Percentiles rank a stretch among this genome's conserved stretches.
phyloP scores from a whole-genome alignment of 2,888 invertebrate genomes.

The Eilema caniola region DNA sequence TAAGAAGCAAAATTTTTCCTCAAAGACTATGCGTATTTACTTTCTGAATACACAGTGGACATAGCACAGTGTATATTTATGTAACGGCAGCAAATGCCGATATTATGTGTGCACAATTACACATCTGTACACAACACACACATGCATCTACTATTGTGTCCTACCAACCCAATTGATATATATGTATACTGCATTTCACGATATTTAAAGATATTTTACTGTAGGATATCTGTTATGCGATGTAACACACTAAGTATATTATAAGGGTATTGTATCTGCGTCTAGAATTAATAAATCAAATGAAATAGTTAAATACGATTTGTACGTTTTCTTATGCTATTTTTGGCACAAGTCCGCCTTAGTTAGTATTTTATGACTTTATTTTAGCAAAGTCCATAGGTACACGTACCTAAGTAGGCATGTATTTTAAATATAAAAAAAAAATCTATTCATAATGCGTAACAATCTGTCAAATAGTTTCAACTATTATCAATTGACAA shows the following conservation, averaged over 20 bases:
- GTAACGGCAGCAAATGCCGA: not conserved
- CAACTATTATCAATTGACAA: too few species aligned
- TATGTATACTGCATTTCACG: not conserved
- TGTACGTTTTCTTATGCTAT: constrained; percentile 33
- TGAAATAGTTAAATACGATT: constrained; percentile 33
- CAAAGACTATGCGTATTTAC: not conserved
- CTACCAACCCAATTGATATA: not conserved
- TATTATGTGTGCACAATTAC: not conserved
- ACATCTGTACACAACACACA: not conserved
- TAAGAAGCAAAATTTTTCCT: not conserved
- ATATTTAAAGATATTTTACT: not conserved
- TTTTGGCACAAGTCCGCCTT: constrained; percentile 45
- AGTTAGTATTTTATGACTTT: constrained; percentile 30
- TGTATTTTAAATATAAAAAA: too few species aligned
- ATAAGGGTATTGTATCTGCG: not conserved
- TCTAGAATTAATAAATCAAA: constrained; percentile 36
- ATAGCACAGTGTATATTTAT: not conserved
- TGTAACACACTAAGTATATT: too few species aligned
- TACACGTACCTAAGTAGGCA: too few species aligned
- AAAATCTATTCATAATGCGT: not conserved
- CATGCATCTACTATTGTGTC: not conserved
- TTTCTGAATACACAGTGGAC: not conserved
- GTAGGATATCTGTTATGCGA: not conserved
- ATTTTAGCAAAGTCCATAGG: not conserved
- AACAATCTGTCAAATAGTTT: not conserved